phyloP scores from a whole-genome alignment of 2,888 invertebrate genomes.

The Chymomyza caudatula region DNA sequence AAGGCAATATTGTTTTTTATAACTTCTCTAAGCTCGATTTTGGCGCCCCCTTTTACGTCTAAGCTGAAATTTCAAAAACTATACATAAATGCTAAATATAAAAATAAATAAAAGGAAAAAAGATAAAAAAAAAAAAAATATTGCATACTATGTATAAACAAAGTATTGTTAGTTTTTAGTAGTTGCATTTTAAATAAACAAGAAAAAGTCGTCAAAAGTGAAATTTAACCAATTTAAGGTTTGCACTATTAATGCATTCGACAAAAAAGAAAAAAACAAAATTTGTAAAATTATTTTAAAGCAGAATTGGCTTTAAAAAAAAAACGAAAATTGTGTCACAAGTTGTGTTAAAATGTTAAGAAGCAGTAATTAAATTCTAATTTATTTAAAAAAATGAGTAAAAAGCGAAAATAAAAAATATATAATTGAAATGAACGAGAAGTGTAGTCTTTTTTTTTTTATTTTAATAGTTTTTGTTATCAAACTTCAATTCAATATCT shows the following conservation, averaged over 20 bases:
- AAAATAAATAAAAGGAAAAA: neutral
- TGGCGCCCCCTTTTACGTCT: conserved; percentile 48
- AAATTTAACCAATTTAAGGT: conserved; percentile 9
- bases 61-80: neutral
- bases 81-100: neutral
- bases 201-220: conserved; percentile 10
- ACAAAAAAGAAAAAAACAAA: neutral
- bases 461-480: neutral
- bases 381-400: conserved; percentile 52
- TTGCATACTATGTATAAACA: conserved; percentile 37
- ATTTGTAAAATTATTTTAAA: conserved; percentile 43
- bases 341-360: conserved; percentile 46
- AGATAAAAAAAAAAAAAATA: conserved; percentile 8
- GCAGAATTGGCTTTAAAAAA: conserved; percentile 38
- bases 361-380: conserved; percentile 53
- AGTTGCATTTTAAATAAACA: conserved; percentile 60
- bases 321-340: conserved; percentile 28
- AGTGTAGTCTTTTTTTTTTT: neutral
- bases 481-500: neutral
- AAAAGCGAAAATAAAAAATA: conserved; percentile 16
- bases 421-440: neutral
- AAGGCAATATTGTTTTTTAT: conserved; percentile 37
- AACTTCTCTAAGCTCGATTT: conserved; percentile 23
- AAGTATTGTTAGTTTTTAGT: conserved; percentile 65
- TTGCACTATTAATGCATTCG: conserved; percentile 17